Evolutionary conservation across 1,140 invertebrate species (phyloP).

Genomic region (Formica selysi): DNA sequence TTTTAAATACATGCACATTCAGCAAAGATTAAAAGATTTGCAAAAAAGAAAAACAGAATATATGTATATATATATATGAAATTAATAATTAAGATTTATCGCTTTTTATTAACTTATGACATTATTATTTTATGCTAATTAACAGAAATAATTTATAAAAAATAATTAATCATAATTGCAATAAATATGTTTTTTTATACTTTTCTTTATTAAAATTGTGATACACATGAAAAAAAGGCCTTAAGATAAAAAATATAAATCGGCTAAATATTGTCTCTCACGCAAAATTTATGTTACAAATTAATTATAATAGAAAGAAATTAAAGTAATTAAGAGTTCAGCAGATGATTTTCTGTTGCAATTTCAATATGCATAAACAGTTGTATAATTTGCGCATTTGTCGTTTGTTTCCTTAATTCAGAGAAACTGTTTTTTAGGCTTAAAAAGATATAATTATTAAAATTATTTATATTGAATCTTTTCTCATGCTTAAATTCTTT

Average conservation of each 20-base stretch:
- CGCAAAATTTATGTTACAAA: slow-evolving; percentile 11
- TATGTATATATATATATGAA: not conserved
- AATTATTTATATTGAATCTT: not conserved
- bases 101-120: not conserved
- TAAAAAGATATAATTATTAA: not conserved
- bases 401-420: not conserved
- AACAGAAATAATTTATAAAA: too few species aligned
- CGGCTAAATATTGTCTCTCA: too few species aligned
- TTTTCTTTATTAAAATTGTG: slow-evolving; percentile 15
- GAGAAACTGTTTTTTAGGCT: not conserved
- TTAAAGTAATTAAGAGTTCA: not conserved
- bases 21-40: not conserved
- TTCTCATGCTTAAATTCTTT: slow-evolving; percentile 14
- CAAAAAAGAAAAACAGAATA: not conserved
- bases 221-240: not conserved
- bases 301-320: not conserved
- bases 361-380: not conserved
- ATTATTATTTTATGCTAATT: not conserved
- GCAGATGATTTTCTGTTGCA: not conserved
- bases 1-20: not conserved
- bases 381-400: not conserved
- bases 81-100: not conserved
- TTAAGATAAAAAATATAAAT: not conserved
- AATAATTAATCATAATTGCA: not conserved
- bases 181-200: not conserved